Evolutionary conservation across 1,140 invertebrate genomes (phyloP).

Genomic region (Drosophila lowei): DNA sequence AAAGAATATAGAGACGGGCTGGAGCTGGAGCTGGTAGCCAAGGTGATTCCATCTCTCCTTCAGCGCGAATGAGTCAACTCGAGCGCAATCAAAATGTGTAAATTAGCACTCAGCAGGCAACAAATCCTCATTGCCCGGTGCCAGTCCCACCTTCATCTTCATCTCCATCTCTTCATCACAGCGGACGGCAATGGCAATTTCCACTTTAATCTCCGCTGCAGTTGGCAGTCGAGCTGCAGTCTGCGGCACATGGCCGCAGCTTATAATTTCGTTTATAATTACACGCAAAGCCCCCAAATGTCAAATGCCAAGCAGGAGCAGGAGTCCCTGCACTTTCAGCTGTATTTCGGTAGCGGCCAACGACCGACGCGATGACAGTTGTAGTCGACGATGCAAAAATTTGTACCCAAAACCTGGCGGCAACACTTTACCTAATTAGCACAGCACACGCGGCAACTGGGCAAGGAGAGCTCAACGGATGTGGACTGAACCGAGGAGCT

Average conservation of each 20-base stretch:
- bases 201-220: slow-evolving; percentile 74
- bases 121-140: slow-evolving; percentile 55
- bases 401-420: slow-evolving; percentile 54
- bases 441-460: slow-evolving; percentile 28
- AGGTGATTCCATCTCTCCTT: slow-evolving; percentile 26
- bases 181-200: slow-evolving; percentile 65
- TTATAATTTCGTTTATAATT: slow-evolving; percentile 82
- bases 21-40: neutral
- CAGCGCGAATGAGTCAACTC: slow-evolving; percentile 29
- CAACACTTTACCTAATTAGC: slow-evolving; percentile 75
- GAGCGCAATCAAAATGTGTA: slow-evolving; percentile 78
- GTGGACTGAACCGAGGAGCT: slow-evolving; percentile 12
- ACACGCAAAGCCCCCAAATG: slow-evolving; percentile 58
- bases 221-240: slow-evolving; percentile 11
- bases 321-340: slow-evolving; percentile 18
- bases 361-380: slow-evolving; percentile 11
- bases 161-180: slow-evolving; percentile 23
- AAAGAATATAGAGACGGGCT: neutral
- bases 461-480: slow-evolving; percentile 28
- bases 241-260: slow-evolving; percentile 51
- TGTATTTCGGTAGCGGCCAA: slow-evolving; percentile 17
- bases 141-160: slow-evolving; percentile 2
- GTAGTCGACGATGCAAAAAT: slow-evolving; percentile 50
- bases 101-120: slow-evolving; percentile 69
- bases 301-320: slow-evolving; percentile 32